Evolutionary conservation across 2,113 vertebrate species (phyloP).

Genomic region (Otocyon megalotis): DNA sequence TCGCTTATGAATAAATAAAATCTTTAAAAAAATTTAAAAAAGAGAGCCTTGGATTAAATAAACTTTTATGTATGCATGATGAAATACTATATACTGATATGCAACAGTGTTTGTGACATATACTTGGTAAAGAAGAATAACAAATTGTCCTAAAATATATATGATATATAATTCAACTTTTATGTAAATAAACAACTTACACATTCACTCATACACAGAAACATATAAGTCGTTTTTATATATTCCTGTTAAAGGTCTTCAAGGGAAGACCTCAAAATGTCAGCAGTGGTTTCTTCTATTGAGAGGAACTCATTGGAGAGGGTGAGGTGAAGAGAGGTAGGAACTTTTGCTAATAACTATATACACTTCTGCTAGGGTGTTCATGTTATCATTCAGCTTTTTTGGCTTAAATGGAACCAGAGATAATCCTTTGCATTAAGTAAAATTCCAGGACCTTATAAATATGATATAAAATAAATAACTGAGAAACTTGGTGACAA

Average conservation of each 20-base stretch:
- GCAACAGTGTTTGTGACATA: not conserved
- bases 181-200: not conserved
- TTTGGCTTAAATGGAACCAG: not conserved
- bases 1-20: no score
- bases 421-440: slow-evolving; percentile 14
- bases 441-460: not conserved
- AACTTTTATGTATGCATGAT: not conserved
- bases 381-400: not conserved
- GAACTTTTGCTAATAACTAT: not conserved
- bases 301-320: not conserved
- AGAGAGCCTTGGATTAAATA: not conserved
- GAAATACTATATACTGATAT: not conserved
- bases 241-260: not conserved
- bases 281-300: not conserved
- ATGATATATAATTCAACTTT: not conserved
- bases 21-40: no score
- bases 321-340: not conserved
- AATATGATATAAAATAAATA: not conserved
- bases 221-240: not conserved
- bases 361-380: not conserved
- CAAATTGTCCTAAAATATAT: not conserved
- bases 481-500: not conserved
- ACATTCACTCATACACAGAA: not conserved
- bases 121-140: not conserved
- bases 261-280: not conserved